A percentile compares a stretch with the other conserved stretches of the same genome.
Conservation (phyloP, 2,113 vertebrate genomes). For the human region DNA sequence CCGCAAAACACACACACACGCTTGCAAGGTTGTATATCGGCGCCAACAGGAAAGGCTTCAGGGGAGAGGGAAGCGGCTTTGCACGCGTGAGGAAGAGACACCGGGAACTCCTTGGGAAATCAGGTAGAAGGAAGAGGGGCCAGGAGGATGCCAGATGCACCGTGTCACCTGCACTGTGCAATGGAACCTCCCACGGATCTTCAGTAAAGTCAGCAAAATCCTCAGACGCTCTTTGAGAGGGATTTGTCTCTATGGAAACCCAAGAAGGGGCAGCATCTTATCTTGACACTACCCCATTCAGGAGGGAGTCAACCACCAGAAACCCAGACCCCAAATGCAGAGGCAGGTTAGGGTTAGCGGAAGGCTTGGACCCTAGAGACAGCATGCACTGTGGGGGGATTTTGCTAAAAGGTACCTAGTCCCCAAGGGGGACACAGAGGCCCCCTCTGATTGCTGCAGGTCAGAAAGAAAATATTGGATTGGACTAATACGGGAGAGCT, state of each 20-base stretch:
- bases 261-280: not conserved
- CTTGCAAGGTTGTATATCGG: not conserved
- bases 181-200: not conserved
- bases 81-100: too few relatives aligned
- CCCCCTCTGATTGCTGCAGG: not conserved
- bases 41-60: not conserved
- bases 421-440: not conserved
- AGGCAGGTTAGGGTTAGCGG: not conserved
- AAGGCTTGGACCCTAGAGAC: not conserved
- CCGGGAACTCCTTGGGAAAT: not conserved
- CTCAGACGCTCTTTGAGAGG: not conserved
- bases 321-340: not conserved
- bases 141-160: not conserved
- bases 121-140: not conserved
- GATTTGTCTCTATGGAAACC: conserved; percentile 61
- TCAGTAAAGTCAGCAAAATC: not conserved
- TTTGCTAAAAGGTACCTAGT: too few relatives aligned
- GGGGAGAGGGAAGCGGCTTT: not conserved
- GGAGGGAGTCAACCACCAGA: not conserved
- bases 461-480: not conserved
- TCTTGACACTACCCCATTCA: not conserved
- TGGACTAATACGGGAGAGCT: rapidly evolving
- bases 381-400: rapidly evolving
- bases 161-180: rapidly evolving
- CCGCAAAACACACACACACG: not conserved